Evolutionary conservation across 1,140 invertebrate species (phyloP).

Genomic region (Drosophila willistoni): DNA sequence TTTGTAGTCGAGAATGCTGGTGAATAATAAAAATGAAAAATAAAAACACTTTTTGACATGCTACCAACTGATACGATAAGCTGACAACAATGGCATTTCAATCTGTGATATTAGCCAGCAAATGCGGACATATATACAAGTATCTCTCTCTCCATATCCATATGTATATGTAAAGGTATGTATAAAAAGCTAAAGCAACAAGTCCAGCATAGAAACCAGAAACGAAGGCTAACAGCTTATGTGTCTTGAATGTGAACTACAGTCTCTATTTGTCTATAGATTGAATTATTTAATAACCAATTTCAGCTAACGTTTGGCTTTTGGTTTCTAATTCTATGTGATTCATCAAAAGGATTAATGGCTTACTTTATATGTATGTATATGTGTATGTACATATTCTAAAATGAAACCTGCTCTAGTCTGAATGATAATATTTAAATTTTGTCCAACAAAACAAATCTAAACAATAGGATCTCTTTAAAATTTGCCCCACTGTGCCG

Average conservation of each 20-base stretch:
- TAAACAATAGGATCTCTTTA: slow-evolving; percentile 13
- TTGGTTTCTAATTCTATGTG: no score
- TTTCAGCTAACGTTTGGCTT: background rate
- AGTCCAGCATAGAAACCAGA: slow-evolving; percentile 65
- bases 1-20: slow-evolving; percentile 16
- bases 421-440: background rate
- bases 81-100: slow-evolving; percentile 73
- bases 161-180: slow-evolving; percentile 26
- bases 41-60: slow-evolving; percentile 17
- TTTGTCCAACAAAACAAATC: background rate
- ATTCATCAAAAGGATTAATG: no score
- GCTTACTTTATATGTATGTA: no score
- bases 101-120: slow-evolving; percentile 46
- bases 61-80: slow-evolving; percentile 56
- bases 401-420: no score
- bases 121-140: slow-evolving; percentile 10
- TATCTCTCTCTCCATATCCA: no score
- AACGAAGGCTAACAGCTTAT: slow-evolving; percentile 75
- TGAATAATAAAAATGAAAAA: no score
- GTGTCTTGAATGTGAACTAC: slow-evolving; percentile 22
- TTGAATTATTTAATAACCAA: background rate
- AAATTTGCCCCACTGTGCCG: slow-evolving; percentile 13
- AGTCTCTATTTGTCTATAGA: background rate
- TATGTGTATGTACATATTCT: no score
- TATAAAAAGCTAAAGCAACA: slow-evolving; percentile 41